Evolutionary conservation across 2,113 vertebrate genomes (phyloP), one percentile per base, ranked within the genome.

Genomic region (Oreochromis tanganicae): DNA sequence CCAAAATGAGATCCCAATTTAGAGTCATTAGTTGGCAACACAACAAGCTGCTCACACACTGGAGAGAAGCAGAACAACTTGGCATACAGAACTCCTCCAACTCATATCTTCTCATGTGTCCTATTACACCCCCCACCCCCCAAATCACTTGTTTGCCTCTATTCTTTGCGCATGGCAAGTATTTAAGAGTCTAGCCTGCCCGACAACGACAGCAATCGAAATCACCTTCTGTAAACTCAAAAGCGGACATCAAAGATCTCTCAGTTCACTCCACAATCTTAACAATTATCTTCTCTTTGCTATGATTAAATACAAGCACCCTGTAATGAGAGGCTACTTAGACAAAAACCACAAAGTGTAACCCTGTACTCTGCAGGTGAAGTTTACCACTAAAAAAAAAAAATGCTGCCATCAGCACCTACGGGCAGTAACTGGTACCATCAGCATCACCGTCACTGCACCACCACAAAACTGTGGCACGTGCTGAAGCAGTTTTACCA

Each of bases 381-480:
- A 54, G 80, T 59, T 54, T 84, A 81, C 78, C 36, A 54, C 27
- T 13, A 9, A 9, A 3, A 27, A 7, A 3, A 27, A 7, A 14
- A 29, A 4, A 57, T 50, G 83, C 80, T 29, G 85, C 54, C 71
- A 48, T 79, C 61, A 17, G 43, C 32, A 16, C 63, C 82, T 83
- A 41, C 9, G 84, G 85, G 63, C 34, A 19, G 82, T 2, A 84
- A 87, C 84, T 17, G 85, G 92, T 66, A 87, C 80, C 86, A 61
- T 87, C 85, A 36, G 54, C 81, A 48, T 88, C 41, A 80, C 84
- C 19, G 52, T 79, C 36, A 57, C 29, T 46, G 43, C 41, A 54
- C 57, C 5, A 3, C 19, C 86, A 80, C 61, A 89, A 55, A 89
- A 89, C 79, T 43, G 66, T 81, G 41, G 91, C 92, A 89, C 91